Percentiles rank a stretch among this genome's conserved stretches.
Evolutionary conservation across 2,113 vertebrate genomes (phyloP).

Genomic region (Apaloderma vittatum): DNA sequence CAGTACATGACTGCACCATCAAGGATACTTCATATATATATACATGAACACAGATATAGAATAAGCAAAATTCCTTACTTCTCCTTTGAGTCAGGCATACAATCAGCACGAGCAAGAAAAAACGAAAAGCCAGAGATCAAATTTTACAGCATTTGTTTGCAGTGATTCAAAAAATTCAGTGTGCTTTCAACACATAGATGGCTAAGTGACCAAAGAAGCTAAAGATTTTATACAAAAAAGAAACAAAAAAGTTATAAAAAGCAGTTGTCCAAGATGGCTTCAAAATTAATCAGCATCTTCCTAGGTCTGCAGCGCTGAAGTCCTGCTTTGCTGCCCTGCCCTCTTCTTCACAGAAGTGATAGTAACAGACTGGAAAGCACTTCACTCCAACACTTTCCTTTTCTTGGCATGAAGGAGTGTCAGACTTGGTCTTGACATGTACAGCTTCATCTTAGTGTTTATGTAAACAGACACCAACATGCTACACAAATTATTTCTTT

Average conservation of each 20-base stretch:
- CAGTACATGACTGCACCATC: constrained; percentile 15
- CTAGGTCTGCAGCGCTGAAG: constrained; percentile 34
- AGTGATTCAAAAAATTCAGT: not conserved
- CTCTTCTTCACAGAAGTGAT: constrained; percentile 27
- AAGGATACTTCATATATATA: not conserved
- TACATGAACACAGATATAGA: not conserved
- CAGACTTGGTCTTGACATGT: constrained; percentile 61
- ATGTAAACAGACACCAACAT: constrained; percentile 43
- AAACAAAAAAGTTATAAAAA: constrained; percentile 1
- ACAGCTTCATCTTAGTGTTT: constrained; percentile 33
- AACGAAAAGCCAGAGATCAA: not conserved
- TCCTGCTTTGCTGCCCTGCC: constrained; percentile 59
- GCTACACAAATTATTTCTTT: constrained; percentile 32
- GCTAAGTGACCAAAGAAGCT: not conserved
- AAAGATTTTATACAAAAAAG: not conserved
- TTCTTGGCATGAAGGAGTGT: constrained; percentile 49
- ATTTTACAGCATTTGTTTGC: not conserved
- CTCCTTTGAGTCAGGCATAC: not conserved
- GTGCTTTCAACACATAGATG: not conserved
- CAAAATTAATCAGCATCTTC: constrained; percentile 57
- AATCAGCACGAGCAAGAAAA: not conserved
- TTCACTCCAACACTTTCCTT: constrained; percentile 58
- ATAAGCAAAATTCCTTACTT: not conserved
- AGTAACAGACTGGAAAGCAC: constrained; percentile 35
- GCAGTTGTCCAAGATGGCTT: constrained; percentile 35